Base-by-base conservation (phyloP, 2,888 invertebrate genomes). In the Unio pictorum region DNA sequence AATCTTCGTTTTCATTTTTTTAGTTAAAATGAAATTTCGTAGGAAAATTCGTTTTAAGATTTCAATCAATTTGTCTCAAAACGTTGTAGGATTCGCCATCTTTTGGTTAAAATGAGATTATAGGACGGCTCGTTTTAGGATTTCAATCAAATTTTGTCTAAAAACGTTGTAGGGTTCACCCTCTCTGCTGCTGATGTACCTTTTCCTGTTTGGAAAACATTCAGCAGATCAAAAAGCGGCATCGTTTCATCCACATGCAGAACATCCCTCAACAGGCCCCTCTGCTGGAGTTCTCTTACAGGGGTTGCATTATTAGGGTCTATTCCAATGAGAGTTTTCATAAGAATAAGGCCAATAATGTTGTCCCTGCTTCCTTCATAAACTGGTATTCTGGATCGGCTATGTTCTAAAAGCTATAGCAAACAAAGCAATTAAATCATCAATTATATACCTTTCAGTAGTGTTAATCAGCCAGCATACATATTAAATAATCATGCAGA, bases 171-270 rank as follows among this genome's bases (percentile, higher is more conserved):
- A n/a, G n/a, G n/a, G n/a, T n/a, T n/a, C n/a, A n/a, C n/a, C n/a
- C n/a, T n/a, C n/a, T n/a, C n/a, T n/a, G n/a, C n/a, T n/a, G n/a
- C n/a, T 45, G 15, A 11, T 45, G 74, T 69, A 89, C 89, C 83
- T 86, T 85, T 88, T 26, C 89, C 89, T 55, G 86, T 87, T 71
- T 90, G 88, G 71, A 89, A 90, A 62, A 85, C 73, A 75, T 90
- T 89, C 23, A 90, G 80, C n/a, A 89, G 70, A 71, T 89, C 89
- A 80, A 85, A 89, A 61, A 90, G 72, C 3, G 89, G 88, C 78
- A 81, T 87, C 66, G 78, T 75, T 7, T 80, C 79, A n/a, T 75
- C 68, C 0, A 87, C 81, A 59, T 81, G 80, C 54, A 85, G 65
- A 5, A 86, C 80, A 11, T 73, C 73, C 17, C 81, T 72, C 4